phyloP scores from a whole-genome alignment of 2,888 invertebrate genomes.

The Scaptomyza cyrtandrae region DNA sequence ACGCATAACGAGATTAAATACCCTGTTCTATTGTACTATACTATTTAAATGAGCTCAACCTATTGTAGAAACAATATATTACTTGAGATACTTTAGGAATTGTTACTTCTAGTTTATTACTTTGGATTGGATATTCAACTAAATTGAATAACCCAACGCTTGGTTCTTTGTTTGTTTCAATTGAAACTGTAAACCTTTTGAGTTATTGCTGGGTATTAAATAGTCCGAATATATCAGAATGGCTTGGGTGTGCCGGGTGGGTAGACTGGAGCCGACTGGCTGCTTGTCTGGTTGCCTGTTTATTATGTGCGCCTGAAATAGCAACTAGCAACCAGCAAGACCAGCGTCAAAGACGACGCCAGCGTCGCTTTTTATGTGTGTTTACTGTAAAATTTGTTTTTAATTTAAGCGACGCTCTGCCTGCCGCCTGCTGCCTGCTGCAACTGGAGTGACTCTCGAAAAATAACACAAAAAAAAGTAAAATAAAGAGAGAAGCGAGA shows the following conservation, averaged over 20 bases:
- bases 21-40: conserved; percentile 2
- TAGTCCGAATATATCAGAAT: conserved; percentile 1
- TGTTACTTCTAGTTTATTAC: no score
- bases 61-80: no score
- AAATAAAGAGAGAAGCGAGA: neutral
- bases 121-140: no score
- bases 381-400: conserved; percentile 81
- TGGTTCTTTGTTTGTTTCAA: no score
- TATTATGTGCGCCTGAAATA: conserved; percentile 38
- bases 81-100: no score
- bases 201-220: conserved; percentile 16
- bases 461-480: conserved; percentile 14
- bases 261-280: conserved; percentile 3
- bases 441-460: conserved; percentile 36
- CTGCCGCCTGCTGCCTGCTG: conserved; percentile 37
- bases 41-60: no score
- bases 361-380: conserved; percentile 74
- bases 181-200: no score
- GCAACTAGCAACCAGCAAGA: neutral
- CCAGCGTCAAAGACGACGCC: conserved; percentile 4
- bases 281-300: conserved; percentile 20
- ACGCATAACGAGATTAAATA: conserved; percentile 23
- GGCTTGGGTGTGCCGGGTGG: neutral
- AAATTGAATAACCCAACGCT: no score
- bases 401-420: conserved; percentile 72